Base-by-base conservation (phyloP, 2,888 invertebrate genomes). In the Alviniconcha strummeri region DNA sequence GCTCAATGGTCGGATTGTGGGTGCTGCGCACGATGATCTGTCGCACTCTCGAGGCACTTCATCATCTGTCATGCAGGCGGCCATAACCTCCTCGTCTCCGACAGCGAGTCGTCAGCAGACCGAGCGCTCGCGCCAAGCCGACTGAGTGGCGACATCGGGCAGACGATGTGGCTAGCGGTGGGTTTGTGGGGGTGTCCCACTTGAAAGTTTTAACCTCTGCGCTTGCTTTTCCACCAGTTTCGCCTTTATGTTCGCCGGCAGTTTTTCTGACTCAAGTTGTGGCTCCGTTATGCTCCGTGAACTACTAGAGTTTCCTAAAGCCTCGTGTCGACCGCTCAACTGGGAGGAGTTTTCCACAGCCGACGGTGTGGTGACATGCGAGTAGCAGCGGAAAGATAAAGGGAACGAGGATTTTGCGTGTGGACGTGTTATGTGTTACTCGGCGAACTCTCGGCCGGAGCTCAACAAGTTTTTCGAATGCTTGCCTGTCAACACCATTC, bases 81-180 rank as follows among this genome's bases (percentile, higher is more conserved):
- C 75, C 80, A 72, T 74, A 57, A 54, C 19, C 67, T 13, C 36
- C 57, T 64, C 74, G 75, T 75, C 72, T 72, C 57, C 81, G 81
- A 64, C 72, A 72, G 74, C 52, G 13, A 74, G 81, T 72, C 17
- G 54, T 64, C n/a, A 75, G n/a, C 55, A 81, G 81, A 52, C 57
- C 57, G 75, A 75, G 75, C 64, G 56, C 81, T 81, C 67, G 81
- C 81, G 81, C 81, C 81, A 75, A 60, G 81, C 81, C 81, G 81
- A 72, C 81, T 81, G 81, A 81, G 75, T 81, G 81, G 81, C 81
- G 81, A 81, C 81, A 81, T 52, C 52, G 55, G 81, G 81, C 81
- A 81, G 81, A 81, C 81, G 81, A 75, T 56, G 57, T 81, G 81
- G 81, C 74, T 56, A 81, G 74, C 72, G 81, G 74, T 75, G 60